Evolutionary conservation across 2,113 vertebrate genomes (phyloP), one percentile per base, ranked within the genome.

Genomic region (Amphiprion ocellaris): DNA sequence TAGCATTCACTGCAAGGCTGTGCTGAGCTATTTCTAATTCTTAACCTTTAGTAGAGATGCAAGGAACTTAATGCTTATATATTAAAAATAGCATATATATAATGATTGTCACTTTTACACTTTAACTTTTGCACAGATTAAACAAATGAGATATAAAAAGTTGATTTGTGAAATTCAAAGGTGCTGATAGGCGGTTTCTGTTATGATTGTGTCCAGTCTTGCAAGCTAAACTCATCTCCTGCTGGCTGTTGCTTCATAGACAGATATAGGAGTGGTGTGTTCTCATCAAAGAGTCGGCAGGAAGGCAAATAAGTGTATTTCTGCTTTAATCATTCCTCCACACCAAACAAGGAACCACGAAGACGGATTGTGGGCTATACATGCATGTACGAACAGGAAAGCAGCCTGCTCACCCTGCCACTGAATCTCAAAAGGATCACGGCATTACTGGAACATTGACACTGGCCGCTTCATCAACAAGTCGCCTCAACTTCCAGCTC

Each of bases 351-450:
- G 44, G 49, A 69, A 44, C 12, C 26, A 21, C n/a, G 16, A 3
- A 26, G 10, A 17, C 0, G 23, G 46, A 62, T 66, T 50, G 70
- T 3, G 44, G 39, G 61, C 49, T 56, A 30, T 26, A 46, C 10
- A 24, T 10, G 15, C 74, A n/a, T 62, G 80, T 30, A 14, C 26
- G 47, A 28, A 71, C 73, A 1, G 5, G 78, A 41, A n/a, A 70
- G 58, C 50, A 53, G 60, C 39, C 39, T 39, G 19, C n/a, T 53
- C 62, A 17, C 11, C 19, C 59, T 39, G 24, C 49, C 19, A 23
- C 50, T 0, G 28, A n/a, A 62, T 58, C 47, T 21, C 44, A 30
- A 65, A 65, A 17, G 24, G 24, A 70, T 61, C 39, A 16, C 8
- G 9, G 33, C 33, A 37, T 62, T 10, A 11, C 28, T 17, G n/a